phyloP scores from a whole-genome alignment of 2,113 vertebrate genomes.

The Manacus vitellinus region DNA sequence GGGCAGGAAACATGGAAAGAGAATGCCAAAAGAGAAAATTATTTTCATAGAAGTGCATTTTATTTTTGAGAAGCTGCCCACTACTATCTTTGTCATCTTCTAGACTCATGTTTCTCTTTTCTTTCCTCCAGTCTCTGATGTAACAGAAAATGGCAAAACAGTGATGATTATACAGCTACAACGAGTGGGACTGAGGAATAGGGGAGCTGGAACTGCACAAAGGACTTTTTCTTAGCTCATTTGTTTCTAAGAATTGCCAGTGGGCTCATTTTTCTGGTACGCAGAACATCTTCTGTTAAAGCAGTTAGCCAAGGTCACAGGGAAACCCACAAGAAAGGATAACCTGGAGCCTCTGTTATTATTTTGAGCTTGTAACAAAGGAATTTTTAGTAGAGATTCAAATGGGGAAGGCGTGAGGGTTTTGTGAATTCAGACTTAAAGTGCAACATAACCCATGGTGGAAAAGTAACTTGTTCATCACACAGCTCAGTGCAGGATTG shows the following conservation, averaged over 20 bases:
- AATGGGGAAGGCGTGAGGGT: neutral
- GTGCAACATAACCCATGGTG: neutral
- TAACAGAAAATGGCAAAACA: neutral
- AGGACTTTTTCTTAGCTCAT: neutral
- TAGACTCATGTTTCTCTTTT: neutral
- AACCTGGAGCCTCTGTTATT: conserved; percentile 20
- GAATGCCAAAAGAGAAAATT: neutral
- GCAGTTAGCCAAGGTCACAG: conserved; percentile 30
- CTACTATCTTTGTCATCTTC: neutral
- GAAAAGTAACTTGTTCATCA: neutral
- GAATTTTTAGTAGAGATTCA: neutral
- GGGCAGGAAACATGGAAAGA: neutral
- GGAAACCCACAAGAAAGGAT: conserved; percentile 37
- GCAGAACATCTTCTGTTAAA: neutral
- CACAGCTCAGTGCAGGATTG: neutral
- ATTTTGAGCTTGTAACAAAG: conserved; percentile 12
- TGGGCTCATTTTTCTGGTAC: neutral
- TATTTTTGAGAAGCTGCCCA: neutral
- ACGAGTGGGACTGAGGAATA: neutral
- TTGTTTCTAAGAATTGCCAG: conserved; percentile 30
- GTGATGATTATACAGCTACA: neutral
- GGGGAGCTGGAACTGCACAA: neutral
- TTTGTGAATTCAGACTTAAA: neutral
- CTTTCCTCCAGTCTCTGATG: neutral
- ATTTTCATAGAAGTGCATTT: neutral